Evolutionary conservation across 30 jellyfish, hydroid and myxozoan genomes (phyloP).

Genomic region (Hydractinia symbiolongicarpus): DNA sequence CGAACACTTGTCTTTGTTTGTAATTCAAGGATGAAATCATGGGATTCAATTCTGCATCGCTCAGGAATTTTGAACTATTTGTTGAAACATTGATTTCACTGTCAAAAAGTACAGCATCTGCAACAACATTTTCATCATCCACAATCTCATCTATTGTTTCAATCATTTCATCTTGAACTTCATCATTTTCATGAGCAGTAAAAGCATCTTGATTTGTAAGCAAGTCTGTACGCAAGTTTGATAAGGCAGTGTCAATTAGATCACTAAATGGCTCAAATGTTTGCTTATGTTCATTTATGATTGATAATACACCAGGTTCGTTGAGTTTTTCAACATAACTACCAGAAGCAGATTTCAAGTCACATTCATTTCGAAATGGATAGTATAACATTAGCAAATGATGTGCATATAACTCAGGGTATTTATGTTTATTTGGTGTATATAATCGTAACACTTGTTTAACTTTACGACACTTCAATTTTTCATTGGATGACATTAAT

Average conservation of each 20-base stretch:
- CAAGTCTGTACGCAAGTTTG: neutral
- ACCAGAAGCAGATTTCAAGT: neutral
- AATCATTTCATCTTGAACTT: neutral
- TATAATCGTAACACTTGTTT: neutral
- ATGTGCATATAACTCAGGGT: neutral
- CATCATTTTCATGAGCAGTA: neutral
- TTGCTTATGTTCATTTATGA: neutral
- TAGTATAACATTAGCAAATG: neutral
- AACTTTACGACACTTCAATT: neutral
- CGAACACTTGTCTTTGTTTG: too few species aligned
- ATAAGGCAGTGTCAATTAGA: constrained; percentile 8
- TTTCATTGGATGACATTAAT: neutral
- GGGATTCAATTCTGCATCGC: too few species aligned
- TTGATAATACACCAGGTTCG: neutral
- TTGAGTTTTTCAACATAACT: neutral
- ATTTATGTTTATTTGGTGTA: neutral
- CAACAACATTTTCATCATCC: neutral
- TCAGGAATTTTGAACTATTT: too few species aligned
- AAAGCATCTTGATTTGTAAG: too few species aligned
- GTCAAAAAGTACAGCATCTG: too few species aligned
- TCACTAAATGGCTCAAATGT: constrained; percentile 13
- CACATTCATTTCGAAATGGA: neutral
- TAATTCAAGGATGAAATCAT: too few species aligned
- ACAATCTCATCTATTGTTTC: neutral
- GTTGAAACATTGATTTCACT: too few species aligned